Evolutionary conservation across 2,113 vertebrate genomes (phyloP).

Genomic region (Stercorarius parasiticus): DNA sequence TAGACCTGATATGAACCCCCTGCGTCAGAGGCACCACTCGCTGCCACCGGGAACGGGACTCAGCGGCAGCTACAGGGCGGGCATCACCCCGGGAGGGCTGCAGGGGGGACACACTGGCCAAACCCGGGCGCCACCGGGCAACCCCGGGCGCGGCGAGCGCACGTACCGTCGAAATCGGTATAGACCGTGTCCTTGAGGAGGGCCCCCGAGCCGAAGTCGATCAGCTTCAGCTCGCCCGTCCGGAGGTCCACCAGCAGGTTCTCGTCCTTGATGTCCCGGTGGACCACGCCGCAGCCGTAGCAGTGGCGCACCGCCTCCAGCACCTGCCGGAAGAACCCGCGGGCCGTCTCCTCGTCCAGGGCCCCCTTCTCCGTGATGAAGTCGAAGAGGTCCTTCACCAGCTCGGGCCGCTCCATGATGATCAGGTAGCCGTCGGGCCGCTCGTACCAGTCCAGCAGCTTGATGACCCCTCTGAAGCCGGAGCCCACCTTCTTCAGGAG

Average conservation of each 20-base stretch:
- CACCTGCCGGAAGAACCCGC: conserved; percentile 93
- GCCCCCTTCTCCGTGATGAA: conserved; percentile 97
- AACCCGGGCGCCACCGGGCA: not conserved
- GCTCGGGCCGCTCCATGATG: conserved; percentile 93
- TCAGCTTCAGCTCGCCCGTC: conserved; percentile 93
- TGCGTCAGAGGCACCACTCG: not conserved
- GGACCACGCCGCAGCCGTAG: conserved; percentile 92
- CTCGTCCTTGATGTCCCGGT: conserved; percentile 97
- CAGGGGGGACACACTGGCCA: not conserved
- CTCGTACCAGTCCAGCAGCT: conserved; percentile 95
- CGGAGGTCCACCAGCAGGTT: conserved; percentile 95
- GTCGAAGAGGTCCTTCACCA: conserved; percentile 95
- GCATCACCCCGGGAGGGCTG: not conserved
- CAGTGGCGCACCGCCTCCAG: conserved; percentile 95
- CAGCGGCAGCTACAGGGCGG: rapidly evolving
- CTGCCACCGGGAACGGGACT: not conserved
- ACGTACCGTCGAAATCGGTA: conserved; percentile 96
- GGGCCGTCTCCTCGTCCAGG: conserved; percentile 89
- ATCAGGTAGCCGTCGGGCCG: conserved; percentile 93
- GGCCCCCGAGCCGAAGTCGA: conserved; percentile 96
- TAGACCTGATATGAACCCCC: not conserved
- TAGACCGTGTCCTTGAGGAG: conserved; percentile 98
- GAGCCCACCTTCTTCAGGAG: conserved; percentile 94
- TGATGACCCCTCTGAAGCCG: conserved; percentile 91
- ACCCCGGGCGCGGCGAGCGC: not conserved